These are phyloP conservation scores for Steromphala cineraria DNA, from an alignment of 2,888 invertebrate genomes.

Conservation along the genomic window DNA sequence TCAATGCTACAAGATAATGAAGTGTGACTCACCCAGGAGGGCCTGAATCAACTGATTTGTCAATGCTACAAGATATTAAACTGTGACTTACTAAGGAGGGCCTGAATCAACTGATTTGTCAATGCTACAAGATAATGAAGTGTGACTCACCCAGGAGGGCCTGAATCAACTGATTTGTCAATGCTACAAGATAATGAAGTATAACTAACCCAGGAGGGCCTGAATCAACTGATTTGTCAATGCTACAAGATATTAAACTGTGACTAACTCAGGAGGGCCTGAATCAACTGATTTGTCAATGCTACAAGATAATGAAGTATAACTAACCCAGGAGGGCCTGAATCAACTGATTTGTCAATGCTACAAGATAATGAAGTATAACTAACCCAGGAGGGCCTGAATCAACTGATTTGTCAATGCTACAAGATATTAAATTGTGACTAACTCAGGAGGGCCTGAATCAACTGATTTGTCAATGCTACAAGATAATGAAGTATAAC, in stretches of 20 bases:
- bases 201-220: constrained; percentile 89
- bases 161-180: too few relatives aligned
- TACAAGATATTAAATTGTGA: constrained; percentile 41
- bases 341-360: too few relatives aligned
- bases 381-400: constrained; percentile 92
- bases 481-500: too few relatives aligned
- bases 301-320: too few relatives aligned
- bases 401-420: constrained; percentile 18
- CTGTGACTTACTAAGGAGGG: constrained; percentile 88
- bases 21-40: constrained; percentile 86
- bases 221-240: constrained; percentile 74
- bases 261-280: constrained; percentile 91
- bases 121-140: too few relatives aligned
- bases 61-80: background rate
- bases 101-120: too few relatives aligned
- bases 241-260: background rate
- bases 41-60: constrained; percentile 78
- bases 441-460: constrained; percentile 93
- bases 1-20: background rate
- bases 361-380: background rate
- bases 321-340: too few relatives aligned
- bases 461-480: too few relatives aligned
- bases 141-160: too few relatives aligned
- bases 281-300: too few relatives aligned
- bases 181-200: background rate